Evolutionary conservation across 2,797 vertebrate species (phyloP).

Genomic region (Xenops minutus): DNA sequence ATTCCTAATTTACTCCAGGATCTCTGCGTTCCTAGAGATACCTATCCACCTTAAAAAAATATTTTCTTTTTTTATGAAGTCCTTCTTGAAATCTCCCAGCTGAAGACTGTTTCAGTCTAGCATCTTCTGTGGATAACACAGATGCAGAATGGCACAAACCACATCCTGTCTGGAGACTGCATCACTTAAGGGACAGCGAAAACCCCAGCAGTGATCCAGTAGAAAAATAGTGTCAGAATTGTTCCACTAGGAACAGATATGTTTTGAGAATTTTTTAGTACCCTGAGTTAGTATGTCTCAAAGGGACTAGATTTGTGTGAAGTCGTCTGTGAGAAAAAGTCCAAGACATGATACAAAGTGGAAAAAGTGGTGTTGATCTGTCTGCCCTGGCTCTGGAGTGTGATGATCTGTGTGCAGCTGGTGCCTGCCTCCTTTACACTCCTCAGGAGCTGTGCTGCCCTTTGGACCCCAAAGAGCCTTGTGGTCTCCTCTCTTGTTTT

Average conservation of each 20-base stretch:
- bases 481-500: not conserved
- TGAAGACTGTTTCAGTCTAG: not conserved
- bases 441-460: not conserved
- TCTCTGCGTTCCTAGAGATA: not conserved
- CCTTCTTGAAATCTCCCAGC: not conserved
- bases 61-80: rapidly evolving
- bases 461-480: not conserved
- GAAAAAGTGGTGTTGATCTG: not conserved
- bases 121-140: not conserved
- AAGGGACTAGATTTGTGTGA: not conserved
- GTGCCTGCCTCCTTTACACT: not conserved
- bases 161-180: not conserved
- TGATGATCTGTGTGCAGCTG: not conserved
- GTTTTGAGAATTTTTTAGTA: not conserved
- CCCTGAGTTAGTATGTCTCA: not conserved
- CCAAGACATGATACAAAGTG: not conserved
- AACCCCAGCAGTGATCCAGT: not conserved
- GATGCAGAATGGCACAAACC: not conserved
- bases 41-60: not conserved
- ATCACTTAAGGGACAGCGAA: not conserved
- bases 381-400: not conserved
- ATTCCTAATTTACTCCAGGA: not conserved
- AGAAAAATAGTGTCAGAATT: not conserved
- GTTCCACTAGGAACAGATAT: not conserved
- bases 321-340: not conserved